These are phyloP conservation scores for Ypsolopha scabrella DNA, from an alignment of 2,888 invertebrate species.

Conservation along the genomic window DNA sequence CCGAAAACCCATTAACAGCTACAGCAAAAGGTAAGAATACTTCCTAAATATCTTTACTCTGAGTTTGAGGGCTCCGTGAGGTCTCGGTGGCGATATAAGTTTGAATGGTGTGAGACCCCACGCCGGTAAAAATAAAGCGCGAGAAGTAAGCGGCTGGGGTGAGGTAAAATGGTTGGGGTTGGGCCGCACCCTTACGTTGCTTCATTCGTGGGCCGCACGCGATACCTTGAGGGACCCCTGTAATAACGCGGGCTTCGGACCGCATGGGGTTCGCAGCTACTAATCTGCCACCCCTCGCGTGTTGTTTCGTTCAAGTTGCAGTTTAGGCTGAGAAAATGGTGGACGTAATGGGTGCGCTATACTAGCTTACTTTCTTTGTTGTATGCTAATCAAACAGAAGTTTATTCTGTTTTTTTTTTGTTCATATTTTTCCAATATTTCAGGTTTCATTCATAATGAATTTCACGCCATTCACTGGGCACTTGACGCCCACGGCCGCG, in stretches of 20 bases:
- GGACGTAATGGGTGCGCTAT: neutral
- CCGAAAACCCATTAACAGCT: conserved; percentile 34
- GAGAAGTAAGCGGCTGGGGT: conserved; percentile 53
- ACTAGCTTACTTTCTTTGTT: neutral
- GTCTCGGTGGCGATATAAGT: neutral
- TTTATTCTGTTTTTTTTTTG: too few relatives aligned
- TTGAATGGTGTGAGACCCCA: conserved; percentile 57
- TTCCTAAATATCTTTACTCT: conserved; percentile 12
- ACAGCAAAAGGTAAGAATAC: conserved; percentile 36
- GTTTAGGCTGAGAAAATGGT: neutral
- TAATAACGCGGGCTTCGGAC: neutral
- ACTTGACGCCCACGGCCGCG: conserved; percentile 79
- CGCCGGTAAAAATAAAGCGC: conserved; percentile 66
- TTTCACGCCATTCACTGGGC: conserved; percentile 87
- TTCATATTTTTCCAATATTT: too few relatives aligned
- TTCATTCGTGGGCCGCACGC: conserved; percentile 25
- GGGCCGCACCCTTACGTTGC: conserved; percentile 44
- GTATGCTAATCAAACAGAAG: neutral
- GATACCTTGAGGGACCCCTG: conserved; percentile 3
- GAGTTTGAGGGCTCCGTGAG: neutral
- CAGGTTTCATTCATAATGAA: conserved; percentile 70
- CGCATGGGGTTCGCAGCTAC: neutral
- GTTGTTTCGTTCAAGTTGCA: neutral
- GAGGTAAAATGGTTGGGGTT: conserved; percentile 68
- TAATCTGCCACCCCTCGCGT: neutral